Conservation (phyloP, 2,113 vertebrate species). For the Zapornia atra region DNA sequence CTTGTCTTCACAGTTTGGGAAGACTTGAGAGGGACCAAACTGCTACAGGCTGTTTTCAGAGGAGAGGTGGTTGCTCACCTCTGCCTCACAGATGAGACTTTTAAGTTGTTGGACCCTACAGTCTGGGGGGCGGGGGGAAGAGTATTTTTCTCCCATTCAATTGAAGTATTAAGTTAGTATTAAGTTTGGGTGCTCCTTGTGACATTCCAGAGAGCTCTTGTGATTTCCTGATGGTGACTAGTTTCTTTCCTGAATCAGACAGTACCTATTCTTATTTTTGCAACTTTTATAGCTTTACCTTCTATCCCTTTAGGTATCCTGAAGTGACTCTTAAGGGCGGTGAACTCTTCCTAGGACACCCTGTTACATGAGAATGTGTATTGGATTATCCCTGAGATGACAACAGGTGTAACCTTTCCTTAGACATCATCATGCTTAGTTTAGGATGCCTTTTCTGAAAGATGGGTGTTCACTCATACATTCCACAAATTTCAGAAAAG, state of each 20-base stretch:
- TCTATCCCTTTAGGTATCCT: not conserved
- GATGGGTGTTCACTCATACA: not conserved
- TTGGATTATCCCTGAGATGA: not conserved
- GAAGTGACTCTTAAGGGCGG: accelerated
- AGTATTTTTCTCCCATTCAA: too few species aligned
- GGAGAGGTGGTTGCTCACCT: not conserved
- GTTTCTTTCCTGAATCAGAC: not conserved
- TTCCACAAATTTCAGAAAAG: not conserved
- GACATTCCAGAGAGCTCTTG: not conserved
- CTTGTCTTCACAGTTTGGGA: not conserved
- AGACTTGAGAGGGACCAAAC: not conserved
- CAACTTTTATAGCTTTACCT: not conserved
- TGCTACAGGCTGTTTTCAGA: not conserved
- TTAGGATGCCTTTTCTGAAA: not conserved
- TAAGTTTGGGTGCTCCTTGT: not conserved
- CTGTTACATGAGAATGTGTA: not conserved
- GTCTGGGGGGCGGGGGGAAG: not conserved
- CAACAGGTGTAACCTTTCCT: not conserved
- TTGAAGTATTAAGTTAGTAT: not conserved
- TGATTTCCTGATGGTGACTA: not conserved
- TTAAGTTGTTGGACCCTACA: not conserved
- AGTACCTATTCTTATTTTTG: not conserved
- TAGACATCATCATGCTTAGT: not conserved
- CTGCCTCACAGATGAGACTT: not conserved
- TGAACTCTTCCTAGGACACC: not conserved